Conservation (phyloP, 2,113 vertebrate species). For the Promerops cafer region DNA sequence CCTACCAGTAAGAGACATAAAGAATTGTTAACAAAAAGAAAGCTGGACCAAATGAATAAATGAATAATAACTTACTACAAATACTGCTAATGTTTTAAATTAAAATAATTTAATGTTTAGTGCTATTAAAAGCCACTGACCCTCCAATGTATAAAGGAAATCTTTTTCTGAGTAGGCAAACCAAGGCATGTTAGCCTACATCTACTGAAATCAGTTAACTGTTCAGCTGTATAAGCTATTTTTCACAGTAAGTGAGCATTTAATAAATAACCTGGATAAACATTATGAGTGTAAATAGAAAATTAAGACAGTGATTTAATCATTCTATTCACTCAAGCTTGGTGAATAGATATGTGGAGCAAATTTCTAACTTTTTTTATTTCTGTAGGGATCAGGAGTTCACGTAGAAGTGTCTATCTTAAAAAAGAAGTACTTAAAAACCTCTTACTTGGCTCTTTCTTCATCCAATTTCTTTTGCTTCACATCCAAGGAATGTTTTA, state of each 20-base stretch:
- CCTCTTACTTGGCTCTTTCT: constrained; percentile 71
- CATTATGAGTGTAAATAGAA: not conserved
- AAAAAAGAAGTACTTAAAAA: not conserved
- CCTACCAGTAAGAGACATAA: constrained; percentile 33
- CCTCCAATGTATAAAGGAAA: not conserved
- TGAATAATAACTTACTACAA: not conserved
- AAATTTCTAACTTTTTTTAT: not conserved
- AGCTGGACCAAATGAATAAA: not conserved
- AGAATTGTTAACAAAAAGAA: not conserved
- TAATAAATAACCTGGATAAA: constrained; percentile 1
- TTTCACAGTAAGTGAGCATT: not conserved
- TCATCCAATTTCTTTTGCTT: constrained; percentile 68
- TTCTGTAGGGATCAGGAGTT: not conserved
- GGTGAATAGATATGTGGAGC: not conserved
- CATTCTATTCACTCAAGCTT: not conserved
- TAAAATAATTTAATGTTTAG: not conserved
- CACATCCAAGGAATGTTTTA: constrained; percentile 67
- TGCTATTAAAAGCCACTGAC: not conserved
- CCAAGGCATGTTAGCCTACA: not conserved
- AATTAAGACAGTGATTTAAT: not conserved
- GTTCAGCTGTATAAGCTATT: not conserved
- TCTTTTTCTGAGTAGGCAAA: not conserved
- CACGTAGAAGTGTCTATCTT: not conserved
- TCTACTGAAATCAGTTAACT: not conserved
- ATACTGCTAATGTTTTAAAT: not conserved